Base-by-base conservation (phyloP, 1,140 invertebrate genomes). In the Gryllus bimaculatus region DNA sequence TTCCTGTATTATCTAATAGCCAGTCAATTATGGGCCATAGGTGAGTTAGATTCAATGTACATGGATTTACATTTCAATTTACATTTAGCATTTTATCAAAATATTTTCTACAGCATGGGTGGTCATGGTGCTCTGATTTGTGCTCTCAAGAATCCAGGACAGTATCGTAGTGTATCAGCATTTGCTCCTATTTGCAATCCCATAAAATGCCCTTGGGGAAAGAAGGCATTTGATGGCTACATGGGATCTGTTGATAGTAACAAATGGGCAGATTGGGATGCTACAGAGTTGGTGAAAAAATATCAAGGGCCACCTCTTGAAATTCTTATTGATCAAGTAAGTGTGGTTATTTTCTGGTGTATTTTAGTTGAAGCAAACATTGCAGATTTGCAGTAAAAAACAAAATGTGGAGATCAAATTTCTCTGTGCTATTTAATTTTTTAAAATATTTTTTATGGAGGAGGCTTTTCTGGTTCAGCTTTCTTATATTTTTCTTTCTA, bases 171-270 rank as follows among this genome's bases (percentile, higher is more conserved):
- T 73, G 96, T 98, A 0, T 98, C 96, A 80, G 96, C 96, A n/a
- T 99, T 99, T 90, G 91, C 98, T 26, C 97, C 98, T 0, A 99
- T 99, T 83, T 92, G 92, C 77, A 97, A 99, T 88, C 97, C 98
- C 0, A 90, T 87, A 15, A 87, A 91, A 73, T 93, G 93, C 83
- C 89, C 90, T 7, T 99, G 97, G 96, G 97, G 97, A 2, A 87
- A 92, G 74, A 96, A 95, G 85, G 95, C 94, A 12, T 95, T 99
- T 80, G 87, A 86, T 79, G 95, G 93, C 8, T 99, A 99, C 85
- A 87, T 99, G 21, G 96, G 97, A 76, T 86, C 85, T 73, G 83
- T 89, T 49, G 86, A 90, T 66, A 80, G 83, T n/a, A 83, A 86
- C 15, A 83, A 91, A 83, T 83, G 89, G 81, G 85, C 87, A 8